Conservation (phyloP, 2,797 vertebrate species). For the Enteromius paludinosus region DNA sequence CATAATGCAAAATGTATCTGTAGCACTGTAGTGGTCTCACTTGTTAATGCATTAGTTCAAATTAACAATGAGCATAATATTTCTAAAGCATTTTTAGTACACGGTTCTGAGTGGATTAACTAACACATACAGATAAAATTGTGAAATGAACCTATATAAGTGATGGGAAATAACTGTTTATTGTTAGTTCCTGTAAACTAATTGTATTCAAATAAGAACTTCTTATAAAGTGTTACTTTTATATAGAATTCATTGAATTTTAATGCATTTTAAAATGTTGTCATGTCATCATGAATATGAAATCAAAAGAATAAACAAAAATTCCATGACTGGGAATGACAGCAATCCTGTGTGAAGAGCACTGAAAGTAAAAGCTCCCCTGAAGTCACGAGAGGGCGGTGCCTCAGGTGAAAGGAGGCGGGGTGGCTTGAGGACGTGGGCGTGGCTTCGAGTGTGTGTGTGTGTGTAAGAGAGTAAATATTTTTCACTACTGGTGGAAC, state of each 20-base stretch:
- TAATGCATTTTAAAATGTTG: background rate
- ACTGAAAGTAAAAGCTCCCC: conserved; percentile 22
- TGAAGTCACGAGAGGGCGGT: background rate
- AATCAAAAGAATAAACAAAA: background rate
- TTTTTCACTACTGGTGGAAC: conserved; percentile 61
- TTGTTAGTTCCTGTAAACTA: background rate
- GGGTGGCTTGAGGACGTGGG: conserved; percentile 14
- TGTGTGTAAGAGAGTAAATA: conserved; percentile 57
- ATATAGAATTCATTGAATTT: background rate
- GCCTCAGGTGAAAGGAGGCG: conserved; percentile 9
- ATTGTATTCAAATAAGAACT: background rate
- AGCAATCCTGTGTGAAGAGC: background rate
- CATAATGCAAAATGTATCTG: background rate
- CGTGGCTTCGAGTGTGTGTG: conserved; percentile 23
- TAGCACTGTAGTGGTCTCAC: background rate
- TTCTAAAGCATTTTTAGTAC: background rate
- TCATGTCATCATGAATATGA: background rate
- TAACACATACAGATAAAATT: too few species aligned
- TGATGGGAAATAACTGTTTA: background rate
- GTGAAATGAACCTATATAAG: background rate
- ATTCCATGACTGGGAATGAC: background rate
- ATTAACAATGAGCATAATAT: background rate
- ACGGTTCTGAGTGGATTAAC: background rate
- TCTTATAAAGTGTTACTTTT: background rate
- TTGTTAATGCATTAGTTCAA: background rate